Conservation (phyloP, 2,797 vertebrate genomes). For the Anguilla obscura region DNA sequence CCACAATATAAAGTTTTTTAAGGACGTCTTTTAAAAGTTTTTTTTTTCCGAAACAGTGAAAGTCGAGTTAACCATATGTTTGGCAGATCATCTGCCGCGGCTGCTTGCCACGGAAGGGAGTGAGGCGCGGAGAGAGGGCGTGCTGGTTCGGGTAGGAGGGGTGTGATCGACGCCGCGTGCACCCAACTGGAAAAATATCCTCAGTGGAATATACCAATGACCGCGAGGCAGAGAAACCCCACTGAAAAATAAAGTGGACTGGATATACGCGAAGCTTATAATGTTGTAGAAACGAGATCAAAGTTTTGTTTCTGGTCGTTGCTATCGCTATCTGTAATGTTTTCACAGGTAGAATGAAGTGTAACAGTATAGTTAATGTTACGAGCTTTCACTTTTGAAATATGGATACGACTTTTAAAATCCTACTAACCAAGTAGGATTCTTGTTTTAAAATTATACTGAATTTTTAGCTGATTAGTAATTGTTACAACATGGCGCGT, state of each 20-base stretch:
- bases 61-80: conserved; percentile 40
- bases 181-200: conserved; percentile 26
- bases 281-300: neutral
- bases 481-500: neutral
- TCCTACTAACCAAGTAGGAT: neutral
- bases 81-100: conserved; percentile 41
- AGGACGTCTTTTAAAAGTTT: conserved; percentile 4
- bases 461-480: neutral
- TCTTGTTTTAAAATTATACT: neutral
- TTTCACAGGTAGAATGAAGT: neutral
- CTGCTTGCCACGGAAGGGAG: conserved; percentile 65
- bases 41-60: conserved; percentile 28
- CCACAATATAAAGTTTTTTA: conserved; percentile 4
- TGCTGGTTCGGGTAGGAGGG: conserved; percentile 42
- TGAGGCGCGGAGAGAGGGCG: conserved; percentile 41
- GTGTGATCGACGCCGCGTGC: conserved; percentile 41
- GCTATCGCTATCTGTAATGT: neutral
- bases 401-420: neutral
- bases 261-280: conserved; percentile 20
- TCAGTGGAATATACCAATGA: conserved; percentile 18
- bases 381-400: neutral
- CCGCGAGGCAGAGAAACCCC: neutral
- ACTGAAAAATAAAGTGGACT: conserved; percentile 34
- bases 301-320: neutral
- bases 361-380: neutral